These are phyloP conservation scores for Hipposideros larvatus DNA, from an alignment of 2,797 vertebrate genomes.

Conservation along the genomic window DNA sequence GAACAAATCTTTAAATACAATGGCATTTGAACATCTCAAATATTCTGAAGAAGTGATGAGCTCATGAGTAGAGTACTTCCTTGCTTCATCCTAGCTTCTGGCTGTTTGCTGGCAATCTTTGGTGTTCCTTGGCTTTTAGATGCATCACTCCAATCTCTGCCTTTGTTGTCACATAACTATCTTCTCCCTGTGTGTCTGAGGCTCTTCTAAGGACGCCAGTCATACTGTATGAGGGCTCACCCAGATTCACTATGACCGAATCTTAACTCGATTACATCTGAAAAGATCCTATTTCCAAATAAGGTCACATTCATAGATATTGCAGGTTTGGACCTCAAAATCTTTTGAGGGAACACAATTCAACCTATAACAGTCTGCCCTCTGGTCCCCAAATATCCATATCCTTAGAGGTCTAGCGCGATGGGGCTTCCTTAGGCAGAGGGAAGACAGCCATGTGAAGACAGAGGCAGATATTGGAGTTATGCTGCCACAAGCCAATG, in stretches of 20 bases:
- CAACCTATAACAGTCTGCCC: background rate
- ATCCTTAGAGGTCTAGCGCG: background rate
- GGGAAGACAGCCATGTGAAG: background rate
- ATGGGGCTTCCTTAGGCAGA: background rate
- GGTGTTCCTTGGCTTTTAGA: background rate
- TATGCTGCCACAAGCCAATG: background rate
- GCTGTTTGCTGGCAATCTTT: background rate
- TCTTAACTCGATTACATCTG: background rate
- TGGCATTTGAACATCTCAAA: conserved; percentile 11
- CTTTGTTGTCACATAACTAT: background rate
- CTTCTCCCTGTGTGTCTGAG: background rate
- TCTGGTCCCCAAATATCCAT: background rate
- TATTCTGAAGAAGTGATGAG: background rate
- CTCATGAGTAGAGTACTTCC: background rate
- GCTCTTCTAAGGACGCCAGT: background rate
- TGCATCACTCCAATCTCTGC: background rate
- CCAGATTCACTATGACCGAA: background rate
- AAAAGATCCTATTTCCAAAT: conserved; percentile 38
- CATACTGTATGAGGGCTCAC: background rate
- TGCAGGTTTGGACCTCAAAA: background rate
- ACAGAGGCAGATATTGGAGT: background rate
- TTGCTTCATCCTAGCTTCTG: background rate
- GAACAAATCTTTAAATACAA: conserved; percentile 62
- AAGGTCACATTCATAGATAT: background rate
- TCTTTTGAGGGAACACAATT: background rate